Evolutionary conservation across 2,888 invertebrate species (phyloP).

Genomic region (Epistrophe grossulariae): DNA sequence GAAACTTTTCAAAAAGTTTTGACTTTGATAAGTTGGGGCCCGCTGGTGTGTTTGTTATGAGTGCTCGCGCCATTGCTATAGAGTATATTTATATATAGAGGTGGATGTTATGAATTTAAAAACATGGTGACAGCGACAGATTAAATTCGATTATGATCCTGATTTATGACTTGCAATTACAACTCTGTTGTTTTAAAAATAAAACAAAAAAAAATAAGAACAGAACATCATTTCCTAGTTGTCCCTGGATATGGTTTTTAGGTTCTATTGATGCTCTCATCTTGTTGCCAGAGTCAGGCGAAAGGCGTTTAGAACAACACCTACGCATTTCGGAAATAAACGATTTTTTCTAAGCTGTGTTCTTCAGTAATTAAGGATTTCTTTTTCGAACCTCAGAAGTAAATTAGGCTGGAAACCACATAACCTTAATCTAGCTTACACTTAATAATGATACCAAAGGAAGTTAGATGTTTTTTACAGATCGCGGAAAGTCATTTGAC

Average conservation of each 20-base stretch:
- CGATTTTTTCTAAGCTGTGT: constrained; percentile 33
- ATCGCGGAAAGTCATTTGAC: not conserved
- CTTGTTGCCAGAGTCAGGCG: constrained; percentile 41
- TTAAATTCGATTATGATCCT: constrained; percentile 76
- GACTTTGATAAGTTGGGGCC: constrained; percentile 75
- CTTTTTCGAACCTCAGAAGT: not conserved
- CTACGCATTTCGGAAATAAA: constrained; percentile 52
- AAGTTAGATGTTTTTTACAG: not conserved
- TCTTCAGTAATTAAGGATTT: not conserved
- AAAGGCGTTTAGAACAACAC: constrained; percentile 55
- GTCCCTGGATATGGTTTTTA: constrained; percentile 35
- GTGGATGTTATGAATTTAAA: constrained; percentile 74
- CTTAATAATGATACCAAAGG: not conserved
- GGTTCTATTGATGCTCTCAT: not conserved
- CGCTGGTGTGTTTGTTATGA: constrained; percentile 68
- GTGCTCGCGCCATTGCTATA: constrained; percentile 37
- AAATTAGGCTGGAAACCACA: not conserved
- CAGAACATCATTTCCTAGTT: constrained; percentile 22
- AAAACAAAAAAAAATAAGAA: not conserved
- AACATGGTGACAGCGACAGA: constrained; percentile 76
- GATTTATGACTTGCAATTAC: constrained; percentile 72
- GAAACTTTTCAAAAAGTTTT: constrained; percentile 67
- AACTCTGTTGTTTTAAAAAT: constrained; percentile 33
- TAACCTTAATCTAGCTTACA: not conserved
- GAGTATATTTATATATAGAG: constrained; percentile 25